Evolutionary conservation across 2,888 invertebrate genomes (phyloP).

Genomic region (Pristionchus maxplancki): DNA sequence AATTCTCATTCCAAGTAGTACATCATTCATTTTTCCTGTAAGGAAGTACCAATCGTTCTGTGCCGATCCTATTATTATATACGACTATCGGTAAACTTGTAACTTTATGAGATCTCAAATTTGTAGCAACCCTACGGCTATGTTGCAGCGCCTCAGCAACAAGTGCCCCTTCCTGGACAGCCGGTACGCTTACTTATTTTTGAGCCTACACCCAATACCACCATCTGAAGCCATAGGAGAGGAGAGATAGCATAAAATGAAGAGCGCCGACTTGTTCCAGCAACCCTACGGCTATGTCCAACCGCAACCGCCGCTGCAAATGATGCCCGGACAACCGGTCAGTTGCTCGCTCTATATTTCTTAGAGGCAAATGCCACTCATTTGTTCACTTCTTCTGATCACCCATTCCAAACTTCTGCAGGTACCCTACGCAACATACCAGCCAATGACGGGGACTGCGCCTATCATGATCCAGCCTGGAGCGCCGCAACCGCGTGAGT

Average conservation of each 20-base stretch:
- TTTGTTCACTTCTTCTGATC: no score
- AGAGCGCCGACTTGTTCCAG: background rate
- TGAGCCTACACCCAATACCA: no score
- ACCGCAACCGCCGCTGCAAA: background rate
- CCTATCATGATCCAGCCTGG: conserved; percentile 26
- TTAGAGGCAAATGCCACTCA: background rate
- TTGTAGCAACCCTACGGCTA: conserved; percentile 14
- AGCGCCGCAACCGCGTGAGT: conserved; percentile 27
- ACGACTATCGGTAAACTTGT: no score
- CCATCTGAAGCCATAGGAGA: no score
- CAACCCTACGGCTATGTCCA: background rate
- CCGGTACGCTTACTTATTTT: background rate
- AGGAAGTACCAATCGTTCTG: no score
- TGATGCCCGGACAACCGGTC: background rate
- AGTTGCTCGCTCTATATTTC: background rate
- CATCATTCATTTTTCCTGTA: no score
- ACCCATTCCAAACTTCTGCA: background rate
- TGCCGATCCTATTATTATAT: no score
- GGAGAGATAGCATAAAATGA: no score
- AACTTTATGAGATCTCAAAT: background rate
- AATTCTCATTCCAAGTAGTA: no score
- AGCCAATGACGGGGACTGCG: background rate
- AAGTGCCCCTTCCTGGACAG: background rate
- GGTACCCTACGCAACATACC: background rate
- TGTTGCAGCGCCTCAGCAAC: background rate